A percentile compares a stretch with the other conserved stretches of the same genome.
Conservation (phyloP, 2,797 vertebrate genomes). For the Buceros bicornis region DNA sequence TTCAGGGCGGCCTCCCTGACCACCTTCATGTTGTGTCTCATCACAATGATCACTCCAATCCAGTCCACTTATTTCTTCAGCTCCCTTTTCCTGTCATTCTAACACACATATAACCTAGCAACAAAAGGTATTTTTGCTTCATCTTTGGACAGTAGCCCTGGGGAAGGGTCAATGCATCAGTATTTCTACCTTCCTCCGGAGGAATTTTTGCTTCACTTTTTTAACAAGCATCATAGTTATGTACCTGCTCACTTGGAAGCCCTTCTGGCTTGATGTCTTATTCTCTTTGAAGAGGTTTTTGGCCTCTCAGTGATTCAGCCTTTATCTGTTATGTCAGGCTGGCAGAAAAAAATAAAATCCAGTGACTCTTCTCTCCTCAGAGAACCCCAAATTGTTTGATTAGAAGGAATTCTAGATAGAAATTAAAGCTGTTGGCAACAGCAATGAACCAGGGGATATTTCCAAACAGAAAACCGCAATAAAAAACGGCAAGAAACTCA, state of each 20-base stretch:
- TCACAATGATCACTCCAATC: background rate
- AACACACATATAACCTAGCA: background rate
- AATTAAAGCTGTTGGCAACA: background rate
- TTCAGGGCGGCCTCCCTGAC: background rate
- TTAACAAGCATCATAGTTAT: background rate
- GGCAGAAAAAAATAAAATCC: background rate
- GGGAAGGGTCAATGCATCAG: background rate
- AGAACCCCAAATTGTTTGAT: background rate
- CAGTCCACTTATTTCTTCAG: background rate
- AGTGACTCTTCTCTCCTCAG: background rate
- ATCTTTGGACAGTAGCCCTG: background rate
- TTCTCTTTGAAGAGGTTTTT: background rate
- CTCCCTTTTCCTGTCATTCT: background rate
- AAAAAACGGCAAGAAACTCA: background rate
- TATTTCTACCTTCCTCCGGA: background rate
- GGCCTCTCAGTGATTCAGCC: background rate
- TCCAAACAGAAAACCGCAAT: background rate
- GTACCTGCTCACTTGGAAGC: background rate
- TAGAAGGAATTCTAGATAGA: background rate
- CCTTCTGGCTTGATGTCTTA: background rate
- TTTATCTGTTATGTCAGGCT: background rate
- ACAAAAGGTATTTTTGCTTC: background rate
- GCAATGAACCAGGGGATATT: background rate
- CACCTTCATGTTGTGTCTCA: background rate
- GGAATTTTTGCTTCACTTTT: background rate